Conservation (phyloP, 2,888 invertebrate species). For the Leucophora obtusa region DNA sequence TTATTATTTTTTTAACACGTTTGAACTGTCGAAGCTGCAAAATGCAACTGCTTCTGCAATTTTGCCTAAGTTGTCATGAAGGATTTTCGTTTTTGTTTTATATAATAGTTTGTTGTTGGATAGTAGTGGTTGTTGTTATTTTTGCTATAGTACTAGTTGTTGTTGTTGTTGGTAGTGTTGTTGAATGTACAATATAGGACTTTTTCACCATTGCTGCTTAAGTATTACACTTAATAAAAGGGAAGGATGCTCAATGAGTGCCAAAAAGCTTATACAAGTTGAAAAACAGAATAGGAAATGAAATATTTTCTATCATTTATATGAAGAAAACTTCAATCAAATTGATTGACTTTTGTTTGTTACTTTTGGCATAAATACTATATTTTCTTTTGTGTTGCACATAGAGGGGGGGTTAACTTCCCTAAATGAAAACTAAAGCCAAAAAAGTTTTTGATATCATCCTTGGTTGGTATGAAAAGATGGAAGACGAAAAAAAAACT, state of each 20-base stretch:
- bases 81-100: constrained; percentile 58
- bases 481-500: constrained; percentile 39
- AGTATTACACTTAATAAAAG: constrained; percentile 59
- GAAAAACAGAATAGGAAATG: neutral
- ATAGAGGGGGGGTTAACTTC: constrained; percentile 41
- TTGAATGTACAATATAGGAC: constrained; percentile 54
- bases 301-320: neutral
- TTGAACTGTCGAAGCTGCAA: constrained; percentile 65
- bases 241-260: constrained; percentile 51
- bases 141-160: constrained; percentile 4
- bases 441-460: constrained; percentile 55
- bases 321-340: constrained; percentile 47
- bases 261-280: constrained; percentile 7
- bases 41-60: constrained; percentile 62
- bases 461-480: constrained; percentile 48
- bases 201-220: constrained; percentile 50
- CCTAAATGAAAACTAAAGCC: constrained; percentile 44
- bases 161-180: constrained; percentile 7
- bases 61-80: constrained; percentile 64
- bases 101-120: constrained; percentile 49
- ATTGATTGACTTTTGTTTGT: constrained; percentile 48
- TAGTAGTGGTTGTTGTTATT: constrained; percentile 10
- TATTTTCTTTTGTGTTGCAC: neutral
- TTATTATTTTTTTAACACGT: constrained; percentile 51
- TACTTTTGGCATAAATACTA: constrained; percentile 42